Conservation (phyloP, 2,113 vertebrate species). For the Neodontobutis hainanensis region DNA sequence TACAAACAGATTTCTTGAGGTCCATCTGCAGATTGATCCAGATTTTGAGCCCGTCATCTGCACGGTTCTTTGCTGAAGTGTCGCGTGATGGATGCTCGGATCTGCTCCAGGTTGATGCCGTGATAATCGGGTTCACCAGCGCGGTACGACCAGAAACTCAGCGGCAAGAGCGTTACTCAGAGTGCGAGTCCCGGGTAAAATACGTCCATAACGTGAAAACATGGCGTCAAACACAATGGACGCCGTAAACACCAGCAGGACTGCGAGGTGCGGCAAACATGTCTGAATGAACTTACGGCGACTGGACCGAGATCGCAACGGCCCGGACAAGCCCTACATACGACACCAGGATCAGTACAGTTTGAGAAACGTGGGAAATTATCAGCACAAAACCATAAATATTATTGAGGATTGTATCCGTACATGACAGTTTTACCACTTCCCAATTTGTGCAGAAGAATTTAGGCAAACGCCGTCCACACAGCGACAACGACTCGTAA, state of each 20-base stretch:
- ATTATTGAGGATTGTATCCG: conserved; percentile 46
- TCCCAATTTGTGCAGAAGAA: conserved; percentile 72
- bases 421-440: conserved; percentile 62
- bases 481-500: conserved; percentile 52
- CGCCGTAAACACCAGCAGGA: conserved; percentile 51
- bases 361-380: conserved; percentile 37
- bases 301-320: conserved; percentile 22
- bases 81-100: conserved; percentile 26
- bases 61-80: neutral
- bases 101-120: conserved; percentile 68
- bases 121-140: conserved; percentile 69
- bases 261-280: conserved; percentile 64
- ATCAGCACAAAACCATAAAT: conserved; percentile 49
- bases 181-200: neutral
- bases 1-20: neutral
- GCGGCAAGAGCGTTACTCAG: conserved; percentile 52
- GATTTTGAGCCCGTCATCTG: neutral
- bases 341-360: conserved; percentile 53
- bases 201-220: conserved; percentile 53
- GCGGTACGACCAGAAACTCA: conserved; percentile 68
- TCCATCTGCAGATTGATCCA: no score
- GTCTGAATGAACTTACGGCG: conserved; percentile 65
- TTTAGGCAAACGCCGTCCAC: conserved; percentile 39
- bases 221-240: conserved; percentile 53
- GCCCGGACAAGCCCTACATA: conserved; percentile 47